Conservation (phyloP, 2,113 vertebrate species). For the Coptodon rendalli region DNA sequence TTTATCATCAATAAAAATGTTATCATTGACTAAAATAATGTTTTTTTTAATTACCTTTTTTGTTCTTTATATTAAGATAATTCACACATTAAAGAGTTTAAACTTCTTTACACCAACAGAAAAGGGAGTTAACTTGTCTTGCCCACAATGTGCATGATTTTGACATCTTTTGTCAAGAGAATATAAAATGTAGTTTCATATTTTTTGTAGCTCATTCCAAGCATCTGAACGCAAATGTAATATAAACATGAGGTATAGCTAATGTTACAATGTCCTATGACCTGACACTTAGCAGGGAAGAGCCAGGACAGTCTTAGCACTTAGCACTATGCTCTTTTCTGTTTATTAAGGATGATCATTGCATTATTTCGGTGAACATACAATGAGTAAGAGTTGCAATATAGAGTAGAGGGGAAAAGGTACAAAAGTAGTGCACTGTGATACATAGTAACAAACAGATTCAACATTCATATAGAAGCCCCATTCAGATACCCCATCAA, state of each 20-base stretch:
- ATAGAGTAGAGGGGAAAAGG: neutral
- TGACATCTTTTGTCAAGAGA: neutral
- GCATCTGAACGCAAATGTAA: neutral
- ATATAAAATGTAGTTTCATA: neutral
- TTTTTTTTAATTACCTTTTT: neutral
- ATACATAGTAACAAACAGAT: neutral
- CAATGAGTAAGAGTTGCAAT: neutral
- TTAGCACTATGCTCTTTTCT: neutral
- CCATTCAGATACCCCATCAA: neutral
- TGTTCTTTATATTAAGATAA: neutral
- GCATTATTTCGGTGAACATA: neutral
- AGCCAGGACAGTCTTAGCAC: neutral
- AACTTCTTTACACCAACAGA: neutral
- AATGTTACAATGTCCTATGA: neutral
- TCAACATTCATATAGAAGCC: neutral
- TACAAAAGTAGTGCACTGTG: rapidly evolving
- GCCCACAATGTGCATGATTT: neutral
- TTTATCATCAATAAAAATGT: neutral
- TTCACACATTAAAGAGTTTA: neutral
- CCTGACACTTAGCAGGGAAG: neutral
- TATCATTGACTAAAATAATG: neutral
- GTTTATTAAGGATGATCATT: neutral
- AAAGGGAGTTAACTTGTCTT: neutral
- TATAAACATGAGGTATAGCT: neutral
- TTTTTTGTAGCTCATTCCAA: neutral